Percentiles rank a stretch among this genome's conserved stretches.
Conservation (phyloP, 1,140 invertebrate genomes). For the Bombus sylvicola region DNA sequence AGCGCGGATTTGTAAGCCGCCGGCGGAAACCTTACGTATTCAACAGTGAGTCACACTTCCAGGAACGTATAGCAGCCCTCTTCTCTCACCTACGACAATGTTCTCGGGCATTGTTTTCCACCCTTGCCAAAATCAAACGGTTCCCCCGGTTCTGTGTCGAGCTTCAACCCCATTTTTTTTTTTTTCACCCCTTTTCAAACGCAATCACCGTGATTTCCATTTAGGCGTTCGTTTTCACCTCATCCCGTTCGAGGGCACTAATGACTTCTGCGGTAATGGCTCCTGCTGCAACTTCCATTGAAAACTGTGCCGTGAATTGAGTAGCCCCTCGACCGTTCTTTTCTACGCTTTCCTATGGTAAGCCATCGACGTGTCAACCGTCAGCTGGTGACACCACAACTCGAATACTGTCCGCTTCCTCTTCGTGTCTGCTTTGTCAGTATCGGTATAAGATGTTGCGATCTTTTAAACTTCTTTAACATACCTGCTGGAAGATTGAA, state of each 20-base stretch:
- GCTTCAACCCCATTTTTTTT: conserved; percentile 12
- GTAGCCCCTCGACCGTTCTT: conserved; percentile 42
- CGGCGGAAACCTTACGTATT: conserved; percentile 74
- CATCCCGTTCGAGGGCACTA: conserved; percentile 39
- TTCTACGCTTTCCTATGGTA: conserved; percentile 7
- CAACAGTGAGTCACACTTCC: conserved; percentile 66
- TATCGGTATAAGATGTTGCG: not conserved
- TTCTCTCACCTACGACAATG: conserved; percentile 61
- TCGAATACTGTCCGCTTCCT: not conserved
- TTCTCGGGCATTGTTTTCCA: conserved; percentile 54
- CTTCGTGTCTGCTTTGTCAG: no score
- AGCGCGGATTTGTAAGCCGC: conserved; percentile 70
- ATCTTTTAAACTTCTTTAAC: not conserved
- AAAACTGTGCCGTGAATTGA: conserved; percentile 47
- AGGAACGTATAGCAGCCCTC: conserved; percentile 52
- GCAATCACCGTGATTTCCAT: conserved; percentile 61
- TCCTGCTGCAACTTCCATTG: conserved; percentile 41
- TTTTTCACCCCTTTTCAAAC: conserved; percentile 39
- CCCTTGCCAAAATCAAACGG: conserved; percentile 54
- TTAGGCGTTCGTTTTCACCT: conserved; percentile 49
- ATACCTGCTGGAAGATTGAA: not conserved
- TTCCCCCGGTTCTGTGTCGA: not conserved
- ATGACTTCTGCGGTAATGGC: conserved; percentile 49
- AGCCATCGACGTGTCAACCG: no score
- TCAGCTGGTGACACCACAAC: not conserved